A percentile compares a stretch with the other conserved stretches of the same genome.
phyloP scores from a whole-genome alignment of 2,797 vertebrate species.

The Clarias fuscus region DNA sequence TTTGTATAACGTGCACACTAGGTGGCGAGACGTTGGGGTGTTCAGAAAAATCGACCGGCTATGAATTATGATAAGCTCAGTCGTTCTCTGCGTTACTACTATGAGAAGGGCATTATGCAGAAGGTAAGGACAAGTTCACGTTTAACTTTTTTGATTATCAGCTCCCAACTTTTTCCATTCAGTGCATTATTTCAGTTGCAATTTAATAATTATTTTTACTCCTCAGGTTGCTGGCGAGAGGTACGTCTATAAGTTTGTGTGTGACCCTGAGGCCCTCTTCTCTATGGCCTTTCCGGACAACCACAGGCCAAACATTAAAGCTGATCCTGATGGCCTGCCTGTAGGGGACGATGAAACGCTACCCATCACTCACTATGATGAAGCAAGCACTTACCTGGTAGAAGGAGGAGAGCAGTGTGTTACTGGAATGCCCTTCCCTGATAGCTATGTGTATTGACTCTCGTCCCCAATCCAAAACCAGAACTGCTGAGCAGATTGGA shows the following conservation, averaged over 20 bases:
- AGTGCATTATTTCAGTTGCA: background rate
- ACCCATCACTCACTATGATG: conserved; percentile 91
- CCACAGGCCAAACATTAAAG: conserved; percentile 91
- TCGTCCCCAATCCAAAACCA: conserved; percentile 58
- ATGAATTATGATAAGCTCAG: conserved; percentile 99
- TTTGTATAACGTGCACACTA: conserved; percentile 53
- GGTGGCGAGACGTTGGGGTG: conserved; percentile 96
- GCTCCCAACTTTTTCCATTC: background rate
- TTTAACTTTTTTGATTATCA: conserved; percentile 29
- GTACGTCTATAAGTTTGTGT: conserved; percentile 97
- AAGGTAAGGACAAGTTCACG: conserved; percentile 78
- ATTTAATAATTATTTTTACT: background rate
- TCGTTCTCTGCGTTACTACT: conserved; percentile 95
- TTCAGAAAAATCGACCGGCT: conserved; percentile 95
- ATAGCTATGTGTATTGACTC: conserved; percentile 87
- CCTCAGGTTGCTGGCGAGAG: conserved; percentile 90
- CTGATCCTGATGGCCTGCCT: conserved; percentile 82
- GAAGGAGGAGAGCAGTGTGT: conserved; percentile 83
- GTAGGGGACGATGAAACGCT: conserved; percentile 85
- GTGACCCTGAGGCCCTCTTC: conserved; percentile 93
- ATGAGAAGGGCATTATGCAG: conserved; percentile 82
- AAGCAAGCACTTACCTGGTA: conserved; percentile 81
- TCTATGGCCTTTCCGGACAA: conserved; percentile 97
- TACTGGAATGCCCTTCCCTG: conserved; percentile 79
- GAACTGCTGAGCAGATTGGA: conserved; percentile 62